Evolutionary conservation across 92 coral and sea anemone species (phyloP), one percentile per base, ranked within the genome.

Genomic region (Meandrina meandrites): DNA sequence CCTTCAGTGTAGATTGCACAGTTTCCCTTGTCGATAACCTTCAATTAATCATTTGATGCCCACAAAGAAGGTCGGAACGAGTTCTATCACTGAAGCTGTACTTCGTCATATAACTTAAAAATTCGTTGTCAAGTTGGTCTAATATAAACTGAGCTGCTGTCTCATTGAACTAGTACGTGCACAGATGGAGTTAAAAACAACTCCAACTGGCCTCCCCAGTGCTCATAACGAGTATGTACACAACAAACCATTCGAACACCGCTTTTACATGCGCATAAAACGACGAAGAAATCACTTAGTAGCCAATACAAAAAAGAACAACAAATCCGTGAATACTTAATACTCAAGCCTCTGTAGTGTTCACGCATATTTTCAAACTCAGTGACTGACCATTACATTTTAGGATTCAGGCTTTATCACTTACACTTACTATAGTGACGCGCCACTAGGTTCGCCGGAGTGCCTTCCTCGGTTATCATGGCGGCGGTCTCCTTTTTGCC

Each of bases 21-120:
- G 53, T 83, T 73, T 73, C 54, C 48, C 36, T 66, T 62, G 79
- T 27, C 27, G 87, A 84, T 56, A 34, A 84, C 87, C 57, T 83
- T 28, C 47, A 51, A 24, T 75, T 73, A 53, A 84, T 27, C 45
- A 74, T 70, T 84, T 84, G 36, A n/a, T 54, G 13, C 40, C 42
- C 80, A 21, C 50, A 75, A 54, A 75, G 80, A 57, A 30, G 19
- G 85, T 58, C 71, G 4, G 17, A 66, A 66, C 15, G 34, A 28
- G 35, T 66, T 27, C 4, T 24, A 24, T 62, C 69, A 24, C n/a
- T n/a, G 31, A 24, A 66, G 32, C 15, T 27, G 35, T 12, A 4
- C 34, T 35, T 12, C 24, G 71, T 66, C 31, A 66, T 0, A 27
- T 56, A 12, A 30, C 82, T 42, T 22, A 42, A 15, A 47, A 45